Percentiles rank a stretch among this genome's conserved stretches.
Evolutionary conservation across 2,888 invertebrate genomes (phyloP).

Genomic region (Trichacis sp.): DNA sequence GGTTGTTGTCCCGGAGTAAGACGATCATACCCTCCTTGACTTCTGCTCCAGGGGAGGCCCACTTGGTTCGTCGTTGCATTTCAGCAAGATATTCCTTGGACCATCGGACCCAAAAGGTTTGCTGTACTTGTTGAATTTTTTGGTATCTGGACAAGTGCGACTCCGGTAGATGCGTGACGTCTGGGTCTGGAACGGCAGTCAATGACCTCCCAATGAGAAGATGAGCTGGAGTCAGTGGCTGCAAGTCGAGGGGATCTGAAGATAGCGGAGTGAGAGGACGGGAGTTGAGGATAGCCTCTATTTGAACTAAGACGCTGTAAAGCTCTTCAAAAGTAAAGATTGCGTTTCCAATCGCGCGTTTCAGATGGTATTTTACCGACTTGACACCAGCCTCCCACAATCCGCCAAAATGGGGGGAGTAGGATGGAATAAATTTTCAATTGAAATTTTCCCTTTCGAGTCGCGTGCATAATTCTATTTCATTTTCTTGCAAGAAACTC

Average conservation of each 20-base stretch:
- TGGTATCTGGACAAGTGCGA: constrained; percentile 41
- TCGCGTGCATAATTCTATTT: background rate
- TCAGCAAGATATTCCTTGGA: constrained; percentile 39
- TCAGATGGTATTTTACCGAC: too few species aligned
- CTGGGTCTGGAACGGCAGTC: constrained; percentile 45
- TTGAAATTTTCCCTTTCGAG: background rate
- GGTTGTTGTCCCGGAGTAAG: constrained; percentile 15
- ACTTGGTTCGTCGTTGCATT: constrained; percentile 38
- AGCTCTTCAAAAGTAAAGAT: constrained; percentile 46
- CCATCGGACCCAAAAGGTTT: constrained; percentile 37
- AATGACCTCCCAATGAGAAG: constrained; percentile 50
- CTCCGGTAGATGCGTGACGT: constrained; percentile 26
- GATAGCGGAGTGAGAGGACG: constrained; percentile 44
- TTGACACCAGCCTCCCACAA: too few species aligned
- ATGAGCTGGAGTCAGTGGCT: constrained; percentile 51
- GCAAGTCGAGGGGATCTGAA: constrained; percentile 37
- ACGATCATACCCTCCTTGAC: constrained; percentile 12
- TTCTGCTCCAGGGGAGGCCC: constrained; percentile 12
- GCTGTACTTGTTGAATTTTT: constrained; percentile 28
- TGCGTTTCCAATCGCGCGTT: constrained; percentile 27
- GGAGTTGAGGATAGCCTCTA: constrained; percentile 42
- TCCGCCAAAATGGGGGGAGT: constrained; percentile 49
- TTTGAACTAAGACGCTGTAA: constrained; percentile 36
- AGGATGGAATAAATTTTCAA: constrained; percentile 49
- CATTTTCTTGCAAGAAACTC: constrained; percentile 6